phyloP scores from a whole-genome alignment of 2,797 vertebrate species.

The Alfaro cultratus region DNA sequence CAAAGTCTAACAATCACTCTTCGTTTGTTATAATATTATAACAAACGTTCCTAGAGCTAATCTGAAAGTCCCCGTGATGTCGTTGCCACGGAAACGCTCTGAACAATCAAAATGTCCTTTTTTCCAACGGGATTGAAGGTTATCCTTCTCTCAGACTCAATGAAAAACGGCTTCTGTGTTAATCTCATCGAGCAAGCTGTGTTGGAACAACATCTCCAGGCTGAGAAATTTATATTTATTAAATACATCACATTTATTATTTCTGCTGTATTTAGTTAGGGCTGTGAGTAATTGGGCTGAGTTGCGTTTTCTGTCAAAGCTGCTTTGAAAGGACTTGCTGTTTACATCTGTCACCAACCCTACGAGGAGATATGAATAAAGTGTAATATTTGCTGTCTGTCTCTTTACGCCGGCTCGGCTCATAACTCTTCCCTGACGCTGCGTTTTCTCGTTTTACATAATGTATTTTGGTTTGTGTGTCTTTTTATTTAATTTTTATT shows the following conservation, averaged over 20 bases:
- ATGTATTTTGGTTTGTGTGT: constrained; percentile 2
- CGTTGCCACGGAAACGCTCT: constrained; percentile 81
- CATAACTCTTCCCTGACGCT: background rate
- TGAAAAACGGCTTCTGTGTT: constrained; percentile 18
- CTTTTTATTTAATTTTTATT: background rate
- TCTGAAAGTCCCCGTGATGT: constrained; percentile 47
- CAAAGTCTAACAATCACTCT: no score
- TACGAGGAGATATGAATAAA: background rate
- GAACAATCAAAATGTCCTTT: constrained; percentile 54
- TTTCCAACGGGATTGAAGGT: constrained; percentile 59
- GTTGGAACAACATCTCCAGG: constrained; percentile 5
- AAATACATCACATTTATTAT: background rate
- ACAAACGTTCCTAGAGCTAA: constrained; percentile 32
- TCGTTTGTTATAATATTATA: no score
- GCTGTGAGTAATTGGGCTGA: constrained; percentile 46
- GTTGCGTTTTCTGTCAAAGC: constrained; percentile 4
- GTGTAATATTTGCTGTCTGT: constrained; percentile 5
- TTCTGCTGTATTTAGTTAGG: constrained; percentile 14
- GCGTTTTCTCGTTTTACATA: constrained; percentile 5
- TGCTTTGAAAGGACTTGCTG: background rate
- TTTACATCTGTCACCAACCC: constrained; percentile 11
- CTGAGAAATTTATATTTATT: background rate
- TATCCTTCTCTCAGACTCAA: constrained; percentile 47
- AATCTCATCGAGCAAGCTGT: constrained; percentile 16
- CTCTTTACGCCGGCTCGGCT: constrained; percentile 6